Evolutionary conservation across 2,113 vertebrate species (phyloP), one percentile per base, ranked within the genome.

Genomic region (Megaceryle torquata): DNA sequence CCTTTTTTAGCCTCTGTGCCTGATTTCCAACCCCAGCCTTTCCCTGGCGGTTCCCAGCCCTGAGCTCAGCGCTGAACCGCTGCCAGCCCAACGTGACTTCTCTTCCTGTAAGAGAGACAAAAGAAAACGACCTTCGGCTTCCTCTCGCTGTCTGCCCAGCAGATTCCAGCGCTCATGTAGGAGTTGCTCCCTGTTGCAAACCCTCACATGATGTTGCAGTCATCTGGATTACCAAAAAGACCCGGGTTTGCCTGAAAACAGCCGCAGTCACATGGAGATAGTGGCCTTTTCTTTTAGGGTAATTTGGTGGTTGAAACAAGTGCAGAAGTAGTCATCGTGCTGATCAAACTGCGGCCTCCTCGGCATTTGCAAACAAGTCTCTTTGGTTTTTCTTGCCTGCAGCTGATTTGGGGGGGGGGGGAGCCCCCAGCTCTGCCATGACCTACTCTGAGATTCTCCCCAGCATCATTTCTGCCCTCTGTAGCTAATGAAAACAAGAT

Each of bases 131-230:
- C 50, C 13, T 72, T 60, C 26, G 3, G 80, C 33, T 44, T 56
- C 68, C 95, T 77, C 43, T 67, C 63, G 68, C 61, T 2, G 25
- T 22, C 72, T n/a, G 54, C 86, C 91, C 53, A 3, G 53, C 61
- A 12, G 83, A 86, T 85, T 69, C 82, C 77, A 75, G 57, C 5
- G 11, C 80, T 15, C 5, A 13, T 26, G 61, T 48, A 65, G 64
- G 94, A 87, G 75, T 78, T n/a, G 93, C 88, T 54, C 31, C 75
- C 50, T 4, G 77, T 96, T 90, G 94, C 95, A 63, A 72, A 85
- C 8, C 18, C 96, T 97, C 98, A 97, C 97, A 96, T 98, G 98
- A 97, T 41, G 75, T 4, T 53, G 37, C 35, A 25, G 94, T 96
- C 97, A 95, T 61, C 82, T 2, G 33, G 6, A 6, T 10, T 54